Base-by-base conservation (phyloP, 2,888 invertebrate species). In the Ichneumoninae sp. region DNA sequence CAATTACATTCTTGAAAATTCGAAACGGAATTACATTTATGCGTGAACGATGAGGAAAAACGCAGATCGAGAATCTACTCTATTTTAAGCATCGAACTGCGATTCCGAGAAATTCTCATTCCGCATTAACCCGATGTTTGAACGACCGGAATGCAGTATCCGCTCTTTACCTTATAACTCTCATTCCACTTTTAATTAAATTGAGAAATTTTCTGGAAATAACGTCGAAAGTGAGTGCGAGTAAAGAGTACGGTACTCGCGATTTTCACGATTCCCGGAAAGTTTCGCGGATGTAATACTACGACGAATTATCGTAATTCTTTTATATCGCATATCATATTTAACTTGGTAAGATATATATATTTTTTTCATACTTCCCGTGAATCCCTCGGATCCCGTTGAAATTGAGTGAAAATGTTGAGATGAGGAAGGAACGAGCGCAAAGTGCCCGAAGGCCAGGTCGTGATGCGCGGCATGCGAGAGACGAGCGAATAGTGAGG, bases 361-460 rank as follows among this genome's bases (percentile, higher is more conserved):
- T n/a, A 7, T 80, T 57, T 22, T 22, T 52, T 66, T 54, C 1
- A 4, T 47, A 47, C 44, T 47, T 52, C 40, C 19, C 22, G 65
- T 44, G 2, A 54, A 44, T 63, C 16, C 19, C 10, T 10, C 36
- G 50, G 44, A 44, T 19, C 4, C 22, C 22, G 65, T 19, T 33
- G 47, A 36, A 54, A 83, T 66, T 68, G 50, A 60, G 76, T 73
- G 78, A 73, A 86, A 85, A 81, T 78, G 79, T 74, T 40, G 75
- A 60, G 74, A 33, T 52, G 71, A 83, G 74, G 57, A 83, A 78
- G 68, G 74, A 65, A 16, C 63, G 44, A 66, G 50, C 44, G 40
- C 22, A 81, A 79, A 86, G 75, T 81, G 82, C 82, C 82, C 57
- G 63, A 74, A 33, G 83, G 79, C 75, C 54, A 50, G 70, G 52